A percentile compares a stretch with the other conserved stretches of the same genome.
Conservation (phyloP, 2,797 vertebrate genomes). For the Catamblyrhynchus diadema region DNA sequence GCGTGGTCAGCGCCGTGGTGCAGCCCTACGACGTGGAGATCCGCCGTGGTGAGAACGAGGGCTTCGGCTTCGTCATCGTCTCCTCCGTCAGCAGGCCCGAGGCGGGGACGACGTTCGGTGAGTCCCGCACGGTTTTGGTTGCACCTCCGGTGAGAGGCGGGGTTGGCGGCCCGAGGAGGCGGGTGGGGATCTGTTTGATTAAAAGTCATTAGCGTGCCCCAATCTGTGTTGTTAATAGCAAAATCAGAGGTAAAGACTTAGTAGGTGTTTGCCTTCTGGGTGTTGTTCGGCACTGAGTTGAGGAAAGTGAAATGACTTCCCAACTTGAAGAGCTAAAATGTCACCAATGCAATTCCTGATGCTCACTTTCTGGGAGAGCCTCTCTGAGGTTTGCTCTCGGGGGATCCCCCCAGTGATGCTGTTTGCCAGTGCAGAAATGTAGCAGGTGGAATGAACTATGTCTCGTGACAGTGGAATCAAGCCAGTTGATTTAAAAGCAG, state of each 20-base stretch:
- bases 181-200: not conserved
- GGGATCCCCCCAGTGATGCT: not conserved
- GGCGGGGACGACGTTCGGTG: constrained; percentile 95
- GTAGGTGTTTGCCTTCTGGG: constrained; percentile 13
- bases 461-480: not conserved
- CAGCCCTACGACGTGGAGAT: constrained; percentile 98
- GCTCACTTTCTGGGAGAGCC: not conserved
- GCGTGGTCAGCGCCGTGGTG: constrained; percentile 72
- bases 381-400: not conserved
- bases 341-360: not conserved
- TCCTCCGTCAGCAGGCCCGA: constrained; percentile 95
- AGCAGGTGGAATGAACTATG: not conserved
- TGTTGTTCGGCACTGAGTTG: not conserved
- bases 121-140: not conserved
- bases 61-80: constrained; percentile 97
- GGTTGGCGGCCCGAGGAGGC: not conserved
- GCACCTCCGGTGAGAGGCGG: fast-evolving
- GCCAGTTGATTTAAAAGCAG: constrained; percentile 28
- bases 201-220: not conserved
- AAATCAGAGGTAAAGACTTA: not conserved
- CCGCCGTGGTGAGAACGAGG: constrained; percentile 92
- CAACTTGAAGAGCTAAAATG: not conserved
- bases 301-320: not conserved
- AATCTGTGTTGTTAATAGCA: not conserved
- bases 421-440: not conserved